Base-by-base conservation (phyloP, 2,113 vertebrate species). In the Scomber scombrus region DNA sequence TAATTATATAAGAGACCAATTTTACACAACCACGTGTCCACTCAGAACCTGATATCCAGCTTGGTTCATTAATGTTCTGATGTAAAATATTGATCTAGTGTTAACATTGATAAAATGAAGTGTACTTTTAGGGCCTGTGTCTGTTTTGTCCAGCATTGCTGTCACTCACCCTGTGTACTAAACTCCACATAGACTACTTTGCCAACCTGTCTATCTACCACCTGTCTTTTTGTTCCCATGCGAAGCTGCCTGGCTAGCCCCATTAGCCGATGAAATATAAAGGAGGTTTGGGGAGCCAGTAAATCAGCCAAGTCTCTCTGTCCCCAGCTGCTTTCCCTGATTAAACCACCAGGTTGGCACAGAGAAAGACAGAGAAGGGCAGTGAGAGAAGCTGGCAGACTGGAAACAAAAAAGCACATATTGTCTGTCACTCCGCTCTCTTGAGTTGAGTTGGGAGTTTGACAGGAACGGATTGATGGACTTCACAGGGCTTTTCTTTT, bases 261-360 rank as follows among this genome's bases (percentile, higher is more conserved):
- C 71, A 83, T 86, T 86, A 81, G 88, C 57, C 4, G 0, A 5
- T 3, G 58, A 83, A 74, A 81, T 76, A 86, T 79, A 81, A 85
- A 85, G 31, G 57, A 85, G 75, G 75, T 80, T 43, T 55, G 34
- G 51, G 75, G 55, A 72, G 76, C 76, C 61, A 12, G 79, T 88
- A 85, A 89, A 89, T 84, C 78, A 85, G 75, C 71, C 21, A 7
- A 81, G 82, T 83, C 64, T 60, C 34, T 11, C 52, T n/a, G 81
- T 77, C 80, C 67, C 82, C 88, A 80, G 91, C 89, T 90, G 85
- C 78, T 85, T 75, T 84, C 12, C 23, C 76, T 84, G 87, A 92
- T 91, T 91, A 91, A 85, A 85, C 87, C 76, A 29, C 55, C 26
- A 18, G 31, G 29, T 29, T 70, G 78, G 77, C 77, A 71, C 16